phyloP scores from a whole-genome alignment of 2,888 invertebrate species.

The Cryptus armator region DNA sequence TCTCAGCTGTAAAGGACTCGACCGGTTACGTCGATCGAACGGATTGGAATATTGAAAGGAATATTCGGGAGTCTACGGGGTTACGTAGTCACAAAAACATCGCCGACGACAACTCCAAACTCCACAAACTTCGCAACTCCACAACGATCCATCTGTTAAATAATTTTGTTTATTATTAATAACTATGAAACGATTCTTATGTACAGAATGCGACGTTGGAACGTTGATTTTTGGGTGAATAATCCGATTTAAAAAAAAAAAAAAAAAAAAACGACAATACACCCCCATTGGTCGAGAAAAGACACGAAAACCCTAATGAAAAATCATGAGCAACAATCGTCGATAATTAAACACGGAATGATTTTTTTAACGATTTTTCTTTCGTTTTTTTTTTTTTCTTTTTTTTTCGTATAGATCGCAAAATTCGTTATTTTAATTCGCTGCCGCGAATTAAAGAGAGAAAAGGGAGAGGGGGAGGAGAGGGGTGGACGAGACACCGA shows the following conservation, averaged over 20 bases:
- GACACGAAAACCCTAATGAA: constrained; percentile 44
- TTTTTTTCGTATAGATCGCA: constrained; percentile 26
- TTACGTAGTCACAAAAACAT: constrained; percentile 2
- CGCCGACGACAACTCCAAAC: constrained; percentile 8
- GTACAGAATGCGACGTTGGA: constrained; percentile 78
- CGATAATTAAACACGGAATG: constrained; percentile 66
- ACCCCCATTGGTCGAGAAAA: constrained; percentile 45
- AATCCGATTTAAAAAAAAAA: constrained; percentile 53
- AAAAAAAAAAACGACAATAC: background rate
- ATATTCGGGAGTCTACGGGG: background rate
- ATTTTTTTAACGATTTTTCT: too few relatives aligned
- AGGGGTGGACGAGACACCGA: constrained; percentile 53
- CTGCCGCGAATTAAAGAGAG: constrained; percentile 1
- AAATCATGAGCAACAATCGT: constrained; percentile 58
- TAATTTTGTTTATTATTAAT: constrained; percentile 79
- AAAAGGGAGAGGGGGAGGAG: background rate
- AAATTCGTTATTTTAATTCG: constrained; percentile 34
- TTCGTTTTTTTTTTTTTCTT: constrained; percentile 35
- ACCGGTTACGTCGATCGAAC: background rate
- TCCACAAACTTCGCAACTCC: too few relatives aligned
- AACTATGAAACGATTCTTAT: constrained; percentile 80
- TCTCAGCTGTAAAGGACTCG: background rate
- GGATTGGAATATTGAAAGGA: background rate
- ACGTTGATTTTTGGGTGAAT: constrained; percentile 52
- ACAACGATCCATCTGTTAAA: constrained; percentile 73